phyloP scores from a whole-genome alignment of 2,888 invertebrate species.

The Phyllotreta striolata region DNA sequence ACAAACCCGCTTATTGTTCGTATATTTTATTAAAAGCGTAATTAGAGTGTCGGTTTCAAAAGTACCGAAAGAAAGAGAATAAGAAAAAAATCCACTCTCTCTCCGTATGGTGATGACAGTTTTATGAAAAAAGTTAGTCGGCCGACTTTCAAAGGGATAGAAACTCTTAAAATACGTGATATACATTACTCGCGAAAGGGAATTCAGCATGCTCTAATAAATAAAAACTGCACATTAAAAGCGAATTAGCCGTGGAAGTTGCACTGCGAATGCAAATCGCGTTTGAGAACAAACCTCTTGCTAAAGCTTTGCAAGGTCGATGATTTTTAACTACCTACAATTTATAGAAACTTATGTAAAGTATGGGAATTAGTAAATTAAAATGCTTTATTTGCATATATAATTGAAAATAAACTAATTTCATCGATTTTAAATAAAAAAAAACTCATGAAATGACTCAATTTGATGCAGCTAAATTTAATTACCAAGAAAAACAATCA shows the following conservation, averaged over 20 bases:
- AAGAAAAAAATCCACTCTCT: not conserved
- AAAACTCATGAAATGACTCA: too few species aligned
- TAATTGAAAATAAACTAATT: too few species aligned
- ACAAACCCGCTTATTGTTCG: too few species aligned
- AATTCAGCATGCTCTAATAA: slow-evolving; percentile 25
- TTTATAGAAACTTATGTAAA: too few species aligned
- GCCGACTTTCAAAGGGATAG: slow-evolving; percentile 13
- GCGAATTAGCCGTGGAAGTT: slow-evolving; percentile 4
- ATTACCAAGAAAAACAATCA: too few species aligned
- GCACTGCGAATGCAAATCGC: slow-evolving; percentile 8
- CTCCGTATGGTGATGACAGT: slow-evolving; percentile 12
- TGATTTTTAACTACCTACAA: not conserved
- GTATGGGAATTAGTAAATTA: too few species aligned
- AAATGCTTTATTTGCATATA: too few species aligned
- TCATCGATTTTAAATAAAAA: too few species aligned
- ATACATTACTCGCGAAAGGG: slow-evolving; percentile 14
- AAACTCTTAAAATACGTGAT: slow-evolving; percentile 13
- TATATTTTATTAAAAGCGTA: slow-evolving; percentile 13
- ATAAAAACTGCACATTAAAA: slow-evolving; percentile 13
- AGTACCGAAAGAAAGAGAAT: slow-evolving; percentile 6
- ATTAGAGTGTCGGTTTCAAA: slow-evolving; percentile 13
- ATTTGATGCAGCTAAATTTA: too few species aligned
- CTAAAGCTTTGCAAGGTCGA: not conserved
- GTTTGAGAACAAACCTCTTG: not conserved
- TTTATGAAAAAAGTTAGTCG: slow-evolving; percentile 17